Evolutionary conservation across 1,140 invertebrate species (phyloP), one percentile per base, ranked within the genome.

Genomic region (Calephelis nemesis): DNA sequence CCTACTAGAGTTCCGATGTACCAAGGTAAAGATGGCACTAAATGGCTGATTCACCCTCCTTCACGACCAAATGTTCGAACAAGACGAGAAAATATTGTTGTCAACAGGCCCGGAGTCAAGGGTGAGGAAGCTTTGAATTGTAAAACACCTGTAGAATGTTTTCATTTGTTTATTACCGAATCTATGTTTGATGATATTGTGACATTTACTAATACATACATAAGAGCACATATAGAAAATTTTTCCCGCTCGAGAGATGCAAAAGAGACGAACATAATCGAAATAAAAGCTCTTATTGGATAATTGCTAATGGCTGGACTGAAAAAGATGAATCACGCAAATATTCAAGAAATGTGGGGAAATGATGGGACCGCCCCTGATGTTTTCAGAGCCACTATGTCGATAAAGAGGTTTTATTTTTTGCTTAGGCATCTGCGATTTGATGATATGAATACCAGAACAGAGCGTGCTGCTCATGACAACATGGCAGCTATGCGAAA

Each of bases 11-110:
- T 70, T 70, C 62, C 68, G 9, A 74, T 70, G 65, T 70, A 74
- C 58, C 40, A 74, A 70, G 72, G 66, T 62, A 70, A 66, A 74
- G 69, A 74, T 71, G 72, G 72, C 42, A 73, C 68, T 47, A 73
- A 73, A 50, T 73, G 64, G 15, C 15, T 19, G 15, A 19, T 19
- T 19, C 15, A 19, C 15, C 15, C 15, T 19, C 15, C 15, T 19
- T 19, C 15, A 19, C 45, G 70, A 47, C 66, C 70, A 47, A 72
- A 19, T 19, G 15, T 19, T 19, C 15, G 15, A 19, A 19, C 15
- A 19, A 19, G 15, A 19, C 15, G 15, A 19, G 15, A 19, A 19
- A 19, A 19, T 65, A 72, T 68, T 68, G 42, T 42, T 8, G 7
- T 42, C 42, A 42, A 42, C 42, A 42, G 42, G 42, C 42, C 42